A percentile compares a stretch with the other conserved stretches of the same genome.
Evolutionary conservation across 2,888 invertebrate genomes (phyloP).

Genomic region (Aspidapion aeneum): DNA sequence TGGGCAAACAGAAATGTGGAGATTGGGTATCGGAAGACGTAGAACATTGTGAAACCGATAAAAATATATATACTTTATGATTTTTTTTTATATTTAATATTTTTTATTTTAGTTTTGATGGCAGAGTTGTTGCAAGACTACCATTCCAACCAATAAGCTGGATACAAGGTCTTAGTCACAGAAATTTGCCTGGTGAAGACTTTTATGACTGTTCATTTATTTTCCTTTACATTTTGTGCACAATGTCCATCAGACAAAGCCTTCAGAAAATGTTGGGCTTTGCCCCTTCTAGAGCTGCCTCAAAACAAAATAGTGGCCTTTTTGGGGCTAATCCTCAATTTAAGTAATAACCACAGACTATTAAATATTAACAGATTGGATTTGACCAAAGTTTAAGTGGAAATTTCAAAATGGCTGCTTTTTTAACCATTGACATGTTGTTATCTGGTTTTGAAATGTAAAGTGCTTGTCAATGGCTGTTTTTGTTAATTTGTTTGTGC

Average conservation of each 20-base stretch:
- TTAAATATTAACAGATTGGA: no score
- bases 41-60: no score
- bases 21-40: no score
- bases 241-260: conserved; percentile 98
- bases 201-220: conserved; percentile 99
- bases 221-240: conserved; percentile 97
- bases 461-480: no score
- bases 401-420: no score
- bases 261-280: conserved; percentile 96
- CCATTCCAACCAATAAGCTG: conserved; percentile 96
- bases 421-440: no score
- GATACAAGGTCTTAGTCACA: conserved; percentile 94
- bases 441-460: no score
- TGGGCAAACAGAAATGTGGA: no score
- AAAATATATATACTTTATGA: no score
- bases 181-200: conserved; percentile 94
- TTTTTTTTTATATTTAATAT: no score
- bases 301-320: conserved; percentile 81
- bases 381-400: no score
- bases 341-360: no score
- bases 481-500: background rate
- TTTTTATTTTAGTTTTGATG: conserved; percentile 82
- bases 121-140: conserved; percentile 93
- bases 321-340: conserved; percentile 83
- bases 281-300: conserved; percentile 95